Evolutionary conservation across 2,797 vertebrate genomes (phyloP).

Genomic region (Moxostoma hubbsi): DNA sequence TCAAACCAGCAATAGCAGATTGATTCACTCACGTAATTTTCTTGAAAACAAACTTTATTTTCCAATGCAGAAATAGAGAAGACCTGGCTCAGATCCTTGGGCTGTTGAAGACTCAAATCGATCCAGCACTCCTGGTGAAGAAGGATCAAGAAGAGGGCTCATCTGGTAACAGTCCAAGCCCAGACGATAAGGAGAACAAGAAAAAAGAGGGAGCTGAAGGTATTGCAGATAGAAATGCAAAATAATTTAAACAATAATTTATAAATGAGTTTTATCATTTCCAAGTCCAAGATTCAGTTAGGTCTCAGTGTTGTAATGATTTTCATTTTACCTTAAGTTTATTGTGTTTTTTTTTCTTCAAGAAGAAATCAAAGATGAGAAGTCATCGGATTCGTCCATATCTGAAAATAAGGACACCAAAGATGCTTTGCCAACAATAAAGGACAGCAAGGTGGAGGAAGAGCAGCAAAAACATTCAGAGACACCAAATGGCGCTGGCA

Average conservation of each 20-base stretch:
- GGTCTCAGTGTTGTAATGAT: too few species aligned
- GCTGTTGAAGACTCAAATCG: conserved; percentile 95
- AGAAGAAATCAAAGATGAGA: conserved; percentile 50
- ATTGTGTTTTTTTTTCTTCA: background rate
- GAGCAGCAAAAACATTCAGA: conserved; percentile 67
- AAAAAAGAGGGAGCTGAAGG: conserved; percentile 50
- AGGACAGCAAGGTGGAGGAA: conserved; percentile 27
- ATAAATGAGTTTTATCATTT: too few species aligned
- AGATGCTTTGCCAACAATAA: conserved; percentile 72
- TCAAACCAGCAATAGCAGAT: background rate
- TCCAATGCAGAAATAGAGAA: conserved; percentile 83
- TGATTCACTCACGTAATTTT: background rate
- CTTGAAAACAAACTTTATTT: background rate
- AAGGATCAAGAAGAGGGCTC: conserved; percentile 77
- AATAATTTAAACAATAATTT: background rate
- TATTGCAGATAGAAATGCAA: conserved; percentile 9
- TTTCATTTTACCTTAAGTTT: too few species aligned
- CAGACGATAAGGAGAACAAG: conserved; percentile 74
- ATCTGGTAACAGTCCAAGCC: conserved; percentile 77
- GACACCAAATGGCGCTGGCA: conserved; percentile 58
- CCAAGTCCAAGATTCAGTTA: too few species aligned
- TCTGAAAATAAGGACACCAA: conserved; percentile 66
- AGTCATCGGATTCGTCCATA: conserved; percentile 31
- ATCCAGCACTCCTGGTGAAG: conserved; percentile 88
- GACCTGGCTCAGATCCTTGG: conserved; percentile 92